These are phyloP conservation scores for Sesamia nonagrioides DNA, from an alignment of 1,140 invertebrate genomes.

Conservation along the genomic window DNA sequence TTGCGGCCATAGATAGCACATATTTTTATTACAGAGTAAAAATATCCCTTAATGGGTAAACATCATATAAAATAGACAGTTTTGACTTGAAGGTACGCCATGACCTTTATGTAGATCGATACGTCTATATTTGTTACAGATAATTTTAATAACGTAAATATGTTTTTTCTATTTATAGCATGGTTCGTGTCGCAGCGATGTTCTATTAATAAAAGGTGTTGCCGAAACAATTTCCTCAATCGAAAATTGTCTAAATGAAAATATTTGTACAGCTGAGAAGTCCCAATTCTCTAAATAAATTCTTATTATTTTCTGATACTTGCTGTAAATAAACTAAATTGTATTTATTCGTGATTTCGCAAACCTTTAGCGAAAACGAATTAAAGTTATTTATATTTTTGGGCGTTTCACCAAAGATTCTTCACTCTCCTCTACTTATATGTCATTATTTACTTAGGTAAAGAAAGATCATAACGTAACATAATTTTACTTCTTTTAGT, in stretches of 20 bases:
- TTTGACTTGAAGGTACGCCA: neutral
- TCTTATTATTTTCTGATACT: no score
- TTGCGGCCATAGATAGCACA: neutral
- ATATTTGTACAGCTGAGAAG: neutral
- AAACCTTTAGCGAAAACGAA: no score
- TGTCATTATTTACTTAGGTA: no score
- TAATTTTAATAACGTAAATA: conserved; percentile 6
- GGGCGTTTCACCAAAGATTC: no score
- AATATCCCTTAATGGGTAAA: neutral
- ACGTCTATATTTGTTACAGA: neutral
- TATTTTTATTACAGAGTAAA: neutral
- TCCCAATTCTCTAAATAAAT: neutral
- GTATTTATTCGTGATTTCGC: no score
- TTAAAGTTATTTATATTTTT: no score
- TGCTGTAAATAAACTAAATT: no score
- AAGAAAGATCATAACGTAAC: no score
- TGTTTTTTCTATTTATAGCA: neutral
- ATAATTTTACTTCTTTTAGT: neutral
- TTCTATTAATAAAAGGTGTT: neutral
- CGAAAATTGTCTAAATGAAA: neutral
- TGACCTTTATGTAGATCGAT: conserved; percentile 11
- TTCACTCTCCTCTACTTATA: no score
- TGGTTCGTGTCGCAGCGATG: neutral
- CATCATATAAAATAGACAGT: neutral
- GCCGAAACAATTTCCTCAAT: neutral